phyloP scores from a whole-genome alignment of 2,797 vertebrate species.

The Pseudochaenichthys georgianus region DNA sequence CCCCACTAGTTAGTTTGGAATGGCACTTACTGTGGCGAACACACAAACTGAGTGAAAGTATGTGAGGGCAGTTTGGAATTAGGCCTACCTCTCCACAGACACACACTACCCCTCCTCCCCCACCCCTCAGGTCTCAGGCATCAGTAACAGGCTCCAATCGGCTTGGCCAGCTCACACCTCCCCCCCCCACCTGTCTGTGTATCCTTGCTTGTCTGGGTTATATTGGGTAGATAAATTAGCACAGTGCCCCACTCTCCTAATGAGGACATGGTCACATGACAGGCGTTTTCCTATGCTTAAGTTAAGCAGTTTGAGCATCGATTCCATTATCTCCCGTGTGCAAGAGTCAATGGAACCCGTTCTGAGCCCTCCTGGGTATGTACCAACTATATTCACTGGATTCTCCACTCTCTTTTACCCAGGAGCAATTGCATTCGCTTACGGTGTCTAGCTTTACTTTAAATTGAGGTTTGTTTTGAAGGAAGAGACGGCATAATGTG shows the following conservation, averaged over 20 bases:
- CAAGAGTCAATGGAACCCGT: constrained; percentile 77
- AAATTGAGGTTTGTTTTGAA: constrained; percentile 45
- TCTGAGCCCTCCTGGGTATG: constrained; percentile 70
- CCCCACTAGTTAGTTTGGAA: too few relatives aligned
- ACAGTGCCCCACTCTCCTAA: constrained; percentile 71
- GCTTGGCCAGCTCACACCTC: constrained; percentile 56
- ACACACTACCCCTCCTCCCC: constrained; percentile 1
- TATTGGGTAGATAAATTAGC: constrained; percentile 79
- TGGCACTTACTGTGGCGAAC: too few relatives aligned
- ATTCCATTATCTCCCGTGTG: constrained; percentile 69
- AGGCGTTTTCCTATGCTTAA: constrained; percentile 67
- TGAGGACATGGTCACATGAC: constrained; percentile 78
- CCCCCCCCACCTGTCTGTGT: constrained; percentile 21
- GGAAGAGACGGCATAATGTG: constrained; percentile 30
- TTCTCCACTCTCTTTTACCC: neutral
- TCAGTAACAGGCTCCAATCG: constrained; percentile 60
- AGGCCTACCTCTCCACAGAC: too few relatives aligned
- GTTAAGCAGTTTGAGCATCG: constrained; percentile 75
- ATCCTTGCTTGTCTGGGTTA: constrained; percentile 59
- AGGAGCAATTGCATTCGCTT: constrained; percentile 39
- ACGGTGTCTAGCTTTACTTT: constrained; percentile 36
- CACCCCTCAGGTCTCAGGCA: constrained; percentile 36
- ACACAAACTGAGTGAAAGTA: too few relatives aligned
- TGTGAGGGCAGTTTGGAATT: too few relatives aligned
- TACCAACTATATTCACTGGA: constrained; percentile 46